Base-by-base conservation (phyloP, 2,797 vertebrate genomes). In the Coendou prehensilis region DNA sequence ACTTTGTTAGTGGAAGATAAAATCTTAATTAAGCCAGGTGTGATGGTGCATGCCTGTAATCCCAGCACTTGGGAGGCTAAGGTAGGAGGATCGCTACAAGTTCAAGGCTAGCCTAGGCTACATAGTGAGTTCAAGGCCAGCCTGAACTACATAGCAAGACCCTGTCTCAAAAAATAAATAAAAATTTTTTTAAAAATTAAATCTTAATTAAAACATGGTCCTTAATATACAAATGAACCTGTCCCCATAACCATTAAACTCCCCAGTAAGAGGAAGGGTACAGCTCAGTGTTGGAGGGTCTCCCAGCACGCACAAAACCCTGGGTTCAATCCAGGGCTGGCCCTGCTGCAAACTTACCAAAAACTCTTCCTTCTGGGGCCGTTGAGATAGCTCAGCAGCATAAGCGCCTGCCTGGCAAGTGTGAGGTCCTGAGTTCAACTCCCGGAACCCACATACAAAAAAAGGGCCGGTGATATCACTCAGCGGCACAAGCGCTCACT, bases 21-120 rank as follows among this genome's bases (percentile, higher is more conserved):
- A 75, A 37, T 87, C 71, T 91, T 82, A 75, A 82, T 41, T 33
- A 87, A 92, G n/a, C 64, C n/a, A n/a, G n/a, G 64, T 8, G n/a
- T 37, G 6, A 33, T 18, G 33, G 64, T 33, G 3, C 20, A 57
- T 57, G 56, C 20, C 64, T 69, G 3, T 37, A 18, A 18, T 69
- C n/a, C 20, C 56, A 22, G 7, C 22, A 22, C 56, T 57, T 11
- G 3, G 20, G 20, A 57, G 56, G 56, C 56, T 15, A 22, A 18
- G 7, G 28, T 11, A 64, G 11, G 7, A 67, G 33, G 64, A 67
- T 18, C 6, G 17, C 33, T 33, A 2, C 64, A 67, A 67, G 64
- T 64, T 64, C 63, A 17, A 64, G 63, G 63, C 63, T 5, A 28
- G 28, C 9, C 61, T 63, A 10, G 63, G 30, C 30, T 67, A n/a